phyloP scores from a whole-genome alignment of 2,888 invertebrate genomes.

The Ophion ventricosus region DNA sequence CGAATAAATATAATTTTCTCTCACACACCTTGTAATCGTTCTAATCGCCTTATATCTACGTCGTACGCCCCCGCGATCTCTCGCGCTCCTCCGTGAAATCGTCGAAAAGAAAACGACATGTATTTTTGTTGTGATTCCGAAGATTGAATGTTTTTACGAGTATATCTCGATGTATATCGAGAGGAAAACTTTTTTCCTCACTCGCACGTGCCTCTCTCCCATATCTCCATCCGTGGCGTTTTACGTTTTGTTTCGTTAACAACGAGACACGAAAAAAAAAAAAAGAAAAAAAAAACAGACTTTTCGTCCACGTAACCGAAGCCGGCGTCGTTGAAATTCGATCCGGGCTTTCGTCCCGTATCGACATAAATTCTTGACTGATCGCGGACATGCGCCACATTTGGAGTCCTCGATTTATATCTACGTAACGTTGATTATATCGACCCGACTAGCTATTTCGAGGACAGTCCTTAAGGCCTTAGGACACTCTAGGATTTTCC shows the following conservation, averaged over 20 bases:
- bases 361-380: slow-evolving; percentile 69
- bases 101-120: slow-evolving; percentile 16
- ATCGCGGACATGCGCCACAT: slow-evolving; percentile 37
- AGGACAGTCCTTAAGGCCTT: background rate
- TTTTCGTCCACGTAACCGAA: slow-evolving; percentile 58
- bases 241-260: slow-evolving; percentile 44
- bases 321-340: slow-evolving; percentile 71
- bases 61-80: slow-evolving; percentile 24
- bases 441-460: background rate
- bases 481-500: too few species aligned
- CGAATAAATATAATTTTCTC: slow-evolving; percentile 1
- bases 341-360: slow-evolving; percentile 70
- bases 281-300: slow-evolving; percentile 5
- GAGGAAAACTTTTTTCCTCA: background rate
- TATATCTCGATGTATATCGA: background rate
- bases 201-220: slow-evolving; percentile 37
- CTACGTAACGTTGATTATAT: background rate
- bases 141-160: slow-evolving; percentile 2
- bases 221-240: slow-evolving; percentile 31
- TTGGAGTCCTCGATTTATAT: background rate
- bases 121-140: slow-evolving; percentile 5
- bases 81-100: slow-evolving; percentile 16
- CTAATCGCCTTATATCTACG: slow-evolving; percentile 31
- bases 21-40: slow-evolving; percentile 21
- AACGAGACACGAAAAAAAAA: background rate